Percentiles rank a stretch among this genome's conserved stretches.
Evolutionary conservation across 2,797 vertebrate species (phyloP).

Genomic region (Eurystomus glaucurus): DNA sequence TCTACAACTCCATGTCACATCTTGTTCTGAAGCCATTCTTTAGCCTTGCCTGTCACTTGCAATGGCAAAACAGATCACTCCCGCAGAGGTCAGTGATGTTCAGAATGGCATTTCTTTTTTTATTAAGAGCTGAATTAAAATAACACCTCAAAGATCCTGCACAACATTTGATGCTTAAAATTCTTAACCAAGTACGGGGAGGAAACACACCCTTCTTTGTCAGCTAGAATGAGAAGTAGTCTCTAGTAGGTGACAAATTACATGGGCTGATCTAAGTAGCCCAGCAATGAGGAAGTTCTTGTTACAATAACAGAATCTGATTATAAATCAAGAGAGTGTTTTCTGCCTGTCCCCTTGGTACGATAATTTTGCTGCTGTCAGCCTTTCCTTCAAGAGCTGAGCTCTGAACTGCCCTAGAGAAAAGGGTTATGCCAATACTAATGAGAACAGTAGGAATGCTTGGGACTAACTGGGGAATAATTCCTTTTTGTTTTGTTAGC

Average conservation of each 20-base stretch:
- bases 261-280: background rate
- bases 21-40: background rate
- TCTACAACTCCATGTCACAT: background rate
- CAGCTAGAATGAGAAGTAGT: background rate
- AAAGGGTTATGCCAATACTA: conserved; percentile 58
- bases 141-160: background rate
- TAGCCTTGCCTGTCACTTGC: background rate
- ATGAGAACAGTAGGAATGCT: conserved; percentile 49
- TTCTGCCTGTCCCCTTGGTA: conserved; percentile 40
- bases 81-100: background rate
- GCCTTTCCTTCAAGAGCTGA: conserved; percentile 55
- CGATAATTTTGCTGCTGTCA: conserved; percentile 67
- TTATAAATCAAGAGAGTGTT: conserved; percentile 63
- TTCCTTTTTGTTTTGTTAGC: conserved; percentile 66
- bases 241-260: conserved; percentile 10
- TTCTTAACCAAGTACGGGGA: background rate
- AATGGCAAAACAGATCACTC: background rate
- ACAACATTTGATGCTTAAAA: background rate
- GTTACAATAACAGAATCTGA: conserved; percentile 38
- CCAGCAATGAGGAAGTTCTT: conserved; percentile 14
- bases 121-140: background rate
- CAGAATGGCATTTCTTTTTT: background rate
- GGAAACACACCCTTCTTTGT: background rate
- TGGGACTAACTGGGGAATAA: conserved; percentile 55
- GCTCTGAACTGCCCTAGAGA: conserved; percentile 59